Evolutionary conservation across 37 sponge, comb jelly and placozoan species (phyloP).

Genomic region (Chondrilla cf. caribensis): DNA sequence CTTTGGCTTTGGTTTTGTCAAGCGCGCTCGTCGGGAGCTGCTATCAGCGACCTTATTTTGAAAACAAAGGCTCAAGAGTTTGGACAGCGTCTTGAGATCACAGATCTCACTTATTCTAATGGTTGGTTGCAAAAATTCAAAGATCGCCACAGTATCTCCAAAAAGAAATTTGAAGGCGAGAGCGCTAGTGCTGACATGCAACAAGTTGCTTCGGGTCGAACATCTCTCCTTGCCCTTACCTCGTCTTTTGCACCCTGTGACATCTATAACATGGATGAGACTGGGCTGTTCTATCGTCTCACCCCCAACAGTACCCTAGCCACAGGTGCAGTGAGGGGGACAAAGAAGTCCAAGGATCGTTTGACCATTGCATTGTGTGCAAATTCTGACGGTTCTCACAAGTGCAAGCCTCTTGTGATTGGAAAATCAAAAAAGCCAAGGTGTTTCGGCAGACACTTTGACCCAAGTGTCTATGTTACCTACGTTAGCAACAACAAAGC

Average conservation of each 20-base stretch:
- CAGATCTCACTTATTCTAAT: not conserved
- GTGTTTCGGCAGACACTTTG: slow-evolving; percentile 18
- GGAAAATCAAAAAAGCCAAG: slow-evolving; percentile 11
- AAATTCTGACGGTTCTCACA: slow-evolving; percentile 17
- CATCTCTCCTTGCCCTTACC: slow-evolving; percentile 12
- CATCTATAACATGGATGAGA: slow-evolving; percentile 18
- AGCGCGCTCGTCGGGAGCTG: not conserved
- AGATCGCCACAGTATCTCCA: not conserved
- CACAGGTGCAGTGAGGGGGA: slow-evolving; percentile 12
- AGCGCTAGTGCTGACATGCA: slow-evolving; percentile 9
- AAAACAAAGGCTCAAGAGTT: slow-evolving; percentile 29
- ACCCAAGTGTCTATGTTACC: not conserved
- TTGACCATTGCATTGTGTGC: slow-evolving; percentile 21
- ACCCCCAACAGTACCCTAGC: slow-evolving; percentile 15
- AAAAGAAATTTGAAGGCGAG: slow-evolving; percentile 10
- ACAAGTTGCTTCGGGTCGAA: not conserved
- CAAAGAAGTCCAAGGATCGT: slow-evolving; percentile 28
- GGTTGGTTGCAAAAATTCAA: slow-evolving; percentile 4
- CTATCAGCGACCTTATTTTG: slow-evolving; percentile 2
- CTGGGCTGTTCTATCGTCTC: slow-evolving; percentile 8
- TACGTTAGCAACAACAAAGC: slow-evolving; percentile 19
- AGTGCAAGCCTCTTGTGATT: slow-evolving; percentile 29
- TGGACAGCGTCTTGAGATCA: slow-evolving; percentile 4
- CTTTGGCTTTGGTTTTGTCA: slow-evolving; percentile 20
- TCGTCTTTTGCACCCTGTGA: slow-evolving; percentile 11